A percentile compares a stretch with the other conserved stretches of the same genome.
phyloP scores from a whole-genome alignment of 2,888 invertebrate species.

The Coleophora deauratella region DNA sequence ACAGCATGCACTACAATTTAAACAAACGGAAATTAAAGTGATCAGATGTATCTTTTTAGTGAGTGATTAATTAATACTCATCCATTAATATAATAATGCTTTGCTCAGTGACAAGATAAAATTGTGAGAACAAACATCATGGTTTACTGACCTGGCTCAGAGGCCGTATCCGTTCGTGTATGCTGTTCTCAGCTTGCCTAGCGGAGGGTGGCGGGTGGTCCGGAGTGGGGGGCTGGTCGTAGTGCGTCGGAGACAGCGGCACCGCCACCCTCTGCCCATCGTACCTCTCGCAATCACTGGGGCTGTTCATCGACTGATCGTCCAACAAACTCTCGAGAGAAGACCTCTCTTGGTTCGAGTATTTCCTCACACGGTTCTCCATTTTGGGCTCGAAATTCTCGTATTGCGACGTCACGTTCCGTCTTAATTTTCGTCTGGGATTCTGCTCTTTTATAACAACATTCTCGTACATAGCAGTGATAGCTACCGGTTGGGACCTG shows the following conservation, averaged over 20 bases:
- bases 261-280: conserved; percentile 60
- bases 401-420: conserved; percentile 74
- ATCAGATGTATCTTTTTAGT: too few species aligned
- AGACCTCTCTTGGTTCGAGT: conserved; percentile 69
- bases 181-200: conserved; percentile 89
- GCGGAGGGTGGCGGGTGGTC: conserved; percentile 96
- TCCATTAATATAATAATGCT: too few species aligned
- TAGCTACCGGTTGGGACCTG: conserved; percentile 79
- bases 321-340: conserved; percentile 77
- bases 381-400: conserved; percentile 76
- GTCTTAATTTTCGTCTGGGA: conserved; percentile 79
- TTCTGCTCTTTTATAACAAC: conserved; percentile 81
- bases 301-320: conserved; percentile 70
- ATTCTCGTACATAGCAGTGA: conserved; percentile 83
- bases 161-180: conserved; percentile 91
- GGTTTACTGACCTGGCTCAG: conserved; percentile 87
- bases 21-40: too few species aligned
- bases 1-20: too few species aligned
- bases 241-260: conserved; percentile 92
- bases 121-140: neutral
- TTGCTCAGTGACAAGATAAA: too few species aligned
- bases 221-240: conserved; percentile 93
- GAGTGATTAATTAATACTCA: too few species aligned
- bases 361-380: conserved; percentile 52
- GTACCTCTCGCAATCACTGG: conserved; percentile 60